Evolutionary conservation across 2,113 vertebrate genomes (phyloP).

Genomic region (Poicephalus gulielmi): DNA sequence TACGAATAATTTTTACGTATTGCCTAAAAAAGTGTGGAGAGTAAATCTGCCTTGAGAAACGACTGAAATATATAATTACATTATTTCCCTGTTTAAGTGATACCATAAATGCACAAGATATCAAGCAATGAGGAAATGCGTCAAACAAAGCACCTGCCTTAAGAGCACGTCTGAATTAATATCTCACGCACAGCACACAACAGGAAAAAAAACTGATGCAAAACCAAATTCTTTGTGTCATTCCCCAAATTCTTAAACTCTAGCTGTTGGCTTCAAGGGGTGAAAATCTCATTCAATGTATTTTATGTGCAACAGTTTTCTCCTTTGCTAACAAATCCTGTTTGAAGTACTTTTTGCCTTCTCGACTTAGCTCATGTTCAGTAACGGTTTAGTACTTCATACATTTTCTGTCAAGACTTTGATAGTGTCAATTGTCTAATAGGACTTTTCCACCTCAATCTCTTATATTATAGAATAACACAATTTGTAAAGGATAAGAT

Average conservation of each 20-base stretch:
- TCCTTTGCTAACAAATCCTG: background rate
- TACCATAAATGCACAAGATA: background rate
- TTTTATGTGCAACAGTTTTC: background rate
- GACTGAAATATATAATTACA: background rate
- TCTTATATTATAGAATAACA: background rate
- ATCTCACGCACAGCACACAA: background rate
- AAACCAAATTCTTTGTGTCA: background rate
- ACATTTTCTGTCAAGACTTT: background rate
- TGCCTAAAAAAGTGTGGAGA: background rate
- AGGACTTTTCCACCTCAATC: background rate
- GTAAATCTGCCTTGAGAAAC: background rate
- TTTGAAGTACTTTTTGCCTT: background rate
- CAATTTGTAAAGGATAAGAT: background rate
- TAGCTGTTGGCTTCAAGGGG: background rate
- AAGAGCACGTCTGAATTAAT: background rate
- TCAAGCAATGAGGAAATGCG: background rate
- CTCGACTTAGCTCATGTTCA: background rate
- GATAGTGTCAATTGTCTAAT: background rate
- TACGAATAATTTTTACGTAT: background rate
- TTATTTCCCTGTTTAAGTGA: background rate
- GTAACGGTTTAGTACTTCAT: background rate
- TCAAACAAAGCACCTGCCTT: rapidly evolving
- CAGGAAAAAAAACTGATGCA: background rate
- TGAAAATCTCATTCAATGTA: background rate
- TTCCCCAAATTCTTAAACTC: background rate